Conservation (phyloP, 1,140 invertebrate genomes). For the Drosophila albomicans region DNA sequence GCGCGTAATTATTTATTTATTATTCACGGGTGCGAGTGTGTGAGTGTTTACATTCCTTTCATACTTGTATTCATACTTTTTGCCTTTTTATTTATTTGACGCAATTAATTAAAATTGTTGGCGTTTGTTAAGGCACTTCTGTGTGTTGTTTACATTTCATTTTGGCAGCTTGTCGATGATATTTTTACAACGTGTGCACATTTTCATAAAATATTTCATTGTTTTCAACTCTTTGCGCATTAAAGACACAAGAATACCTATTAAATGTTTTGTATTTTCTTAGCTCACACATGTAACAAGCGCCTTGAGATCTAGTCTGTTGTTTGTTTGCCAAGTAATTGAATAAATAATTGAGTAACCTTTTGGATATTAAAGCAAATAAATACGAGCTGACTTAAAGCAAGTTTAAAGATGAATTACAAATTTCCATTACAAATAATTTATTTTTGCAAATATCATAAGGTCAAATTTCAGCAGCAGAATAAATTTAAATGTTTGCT, state of each 20-base stretch:
- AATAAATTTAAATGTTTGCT: no score
- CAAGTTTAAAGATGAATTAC: no score
- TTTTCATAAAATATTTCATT: slow-evolving; percentile 28
- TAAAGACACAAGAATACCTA: neutral
- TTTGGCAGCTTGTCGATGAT: slow-evolving; percentile 22
- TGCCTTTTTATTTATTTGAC: slow-evolving; percentile 42
- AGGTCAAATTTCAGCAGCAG: no score
- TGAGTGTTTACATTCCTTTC: slow-evolving; percentile 19
- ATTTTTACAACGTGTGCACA: slow-evolving; percentile 35
- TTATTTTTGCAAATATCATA: no score
- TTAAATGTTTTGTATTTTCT: neutral
- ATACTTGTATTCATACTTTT: slow-evolving; percentile 19
- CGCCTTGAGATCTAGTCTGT: no score
- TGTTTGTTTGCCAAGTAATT: no score
- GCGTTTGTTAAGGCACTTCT: slow-evolving; percentile 21
- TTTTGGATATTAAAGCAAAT: no score
- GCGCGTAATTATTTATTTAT: slow-evolving; percentile 42
- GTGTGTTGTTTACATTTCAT: slow-evolving; percentile 45
- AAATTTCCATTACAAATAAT: no score
- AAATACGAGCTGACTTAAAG: no score
- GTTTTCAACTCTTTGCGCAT: slow-evolving; percentile 2
- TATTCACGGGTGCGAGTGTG: slow-evolving; percentile 18
- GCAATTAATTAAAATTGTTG: slow-evolving; percentile 63
- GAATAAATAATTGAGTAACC: no score
- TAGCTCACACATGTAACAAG: neutral